Evolutionary conservation across 2,113 vertebrate species (phyloP).

Genomic region (Strigops habroptila): DNA sequence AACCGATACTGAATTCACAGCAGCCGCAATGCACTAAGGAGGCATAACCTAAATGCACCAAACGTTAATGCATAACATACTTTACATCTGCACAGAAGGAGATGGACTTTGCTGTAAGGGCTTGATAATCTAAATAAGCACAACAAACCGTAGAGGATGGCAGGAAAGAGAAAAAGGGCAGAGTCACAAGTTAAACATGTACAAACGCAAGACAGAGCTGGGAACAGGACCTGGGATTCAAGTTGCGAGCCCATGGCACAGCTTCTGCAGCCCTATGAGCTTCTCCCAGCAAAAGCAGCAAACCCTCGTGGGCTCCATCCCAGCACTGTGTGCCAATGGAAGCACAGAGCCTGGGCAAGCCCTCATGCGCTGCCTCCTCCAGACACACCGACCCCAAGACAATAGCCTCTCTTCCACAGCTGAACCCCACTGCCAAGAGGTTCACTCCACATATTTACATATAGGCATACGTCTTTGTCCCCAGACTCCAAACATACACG

Average conservation of each 20-base stretch:
- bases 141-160: not conserved
- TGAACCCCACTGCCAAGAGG: not conserved
- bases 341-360: not conserved
- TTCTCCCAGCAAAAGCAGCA: not conserved
- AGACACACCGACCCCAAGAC: not conserved
- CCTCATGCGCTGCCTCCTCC: not conserved
- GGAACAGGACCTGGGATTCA: not conserved
- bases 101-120: not conserved
- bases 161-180: not conserved
- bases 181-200: not conserved
- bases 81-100: not conserved
- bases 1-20: not conserved
- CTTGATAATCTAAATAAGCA: not conserved
- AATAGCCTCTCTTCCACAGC: not conserved
- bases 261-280: not conserved
- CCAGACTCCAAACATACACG: not conserved
- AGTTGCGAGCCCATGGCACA: rapidly evolving
- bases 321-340: not conserved
- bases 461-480: not conserved
- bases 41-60: not conserved
- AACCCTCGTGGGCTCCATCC: not conserved
- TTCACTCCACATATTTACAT: not conserved
- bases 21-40: not conserved
- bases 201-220: not conserved
- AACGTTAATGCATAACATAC: not conserved